Evolutionary conservation across 30 jellyfish, hydroid and myxozoan genomes (phyloP).

Genomic region (Hydractinia symbiolongicarpus): DNA sequence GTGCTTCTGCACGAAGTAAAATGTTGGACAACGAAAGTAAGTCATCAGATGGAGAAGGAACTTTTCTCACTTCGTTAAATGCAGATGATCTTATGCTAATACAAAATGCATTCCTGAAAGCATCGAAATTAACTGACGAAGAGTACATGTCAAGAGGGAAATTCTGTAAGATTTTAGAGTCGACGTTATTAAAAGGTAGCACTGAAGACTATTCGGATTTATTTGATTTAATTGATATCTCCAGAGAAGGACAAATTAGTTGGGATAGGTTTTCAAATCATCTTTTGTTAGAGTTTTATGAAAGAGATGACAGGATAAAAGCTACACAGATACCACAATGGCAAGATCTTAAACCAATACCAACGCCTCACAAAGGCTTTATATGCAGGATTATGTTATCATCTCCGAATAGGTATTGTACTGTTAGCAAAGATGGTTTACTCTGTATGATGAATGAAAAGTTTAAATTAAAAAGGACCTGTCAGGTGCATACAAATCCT

Average conservation of each 20-base stretch:
- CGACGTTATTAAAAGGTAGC: slow-evolving; percentile 59
- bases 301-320: slow-evolving; percentile 63
- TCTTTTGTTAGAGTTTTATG: slow-evolving; percentile 74
- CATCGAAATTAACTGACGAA: slow-evolving; percentile 20
- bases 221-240: slow-evolving; percentile 73
- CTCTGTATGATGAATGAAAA: slow-evolving; percentile 59
- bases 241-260: slow-evolving; percentile 61
- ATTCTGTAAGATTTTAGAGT: slow-evolving; percentile 56
- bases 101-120: neutral
- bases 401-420: slow-evolving; percentile 38
- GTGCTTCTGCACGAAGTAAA: too few species aligned
- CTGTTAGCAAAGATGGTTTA: slow-evolving; percentile 83
- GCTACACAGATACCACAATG: slow-evolving; percentile 87
- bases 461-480: slow-evolving; percentile 32
- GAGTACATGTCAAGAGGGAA: slow-evolving; percentile 27
- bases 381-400: slow-evolving; percentile 41
- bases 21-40: too few species aligned
- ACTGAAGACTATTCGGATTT: slow-evolving; percentile 57
- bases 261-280: slow-evolving; percentile 89
- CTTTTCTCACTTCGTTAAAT: neutral
- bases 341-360: slow-evolving; percentile 51
- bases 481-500: slow-evolving; percentile 64
- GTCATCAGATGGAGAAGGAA: too few species aligned
- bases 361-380: slow-evolving; percentile 65
- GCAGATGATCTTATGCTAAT: slow-evolving; percentile 17